phyloP scores from a whole-genome alignment of 2,888 invertebrate genomes.

The Pediacus dermestoides region DNA sequence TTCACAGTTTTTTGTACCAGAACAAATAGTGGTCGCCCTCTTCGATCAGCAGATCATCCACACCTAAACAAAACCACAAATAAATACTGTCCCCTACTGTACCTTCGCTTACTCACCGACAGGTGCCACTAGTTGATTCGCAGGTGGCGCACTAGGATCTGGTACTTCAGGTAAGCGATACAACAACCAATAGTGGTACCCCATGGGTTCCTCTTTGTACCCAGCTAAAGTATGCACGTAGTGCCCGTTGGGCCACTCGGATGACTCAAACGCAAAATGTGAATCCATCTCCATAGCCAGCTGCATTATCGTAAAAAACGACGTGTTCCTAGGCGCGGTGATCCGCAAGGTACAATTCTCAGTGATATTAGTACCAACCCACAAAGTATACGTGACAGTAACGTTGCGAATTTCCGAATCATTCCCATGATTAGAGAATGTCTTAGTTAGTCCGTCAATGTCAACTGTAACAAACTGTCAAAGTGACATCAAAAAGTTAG shows the following conservation, averaged over 20 bases:
- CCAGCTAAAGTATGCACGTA: conserved; percentile 84
- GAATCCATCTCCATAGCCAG: conserved; percentile 78
- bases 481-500: background rate
- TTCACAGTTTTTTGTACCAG: conserved; percentile 89
- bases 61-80: conserved; percentile 58
- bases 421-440: conserved; percentile 48
- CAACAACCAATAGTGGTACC: conserved; percentile 86
- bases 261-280: conserved; percentile 59
- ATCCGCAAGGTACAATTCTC: conserved; percentile 76
- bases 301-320: conserved; percentile 66
- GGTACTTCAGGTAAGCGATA: conserved; percentile 79
- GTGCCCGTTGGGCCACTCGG: conserved; percentile 90
- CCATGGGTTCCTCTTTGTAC: conserved; percentile 75
- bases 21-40: conserved; percentile 87
- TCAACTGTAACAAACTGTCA: conserved; percentile 38
- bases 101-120: conserved; percentile 66
- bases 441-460: conserved; percentile 45
- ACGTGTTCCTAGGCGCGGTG: conserved; percentile 68
- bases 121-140: conserved; percentile 82
- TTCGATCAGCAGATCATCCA: conserved; percentile 81
- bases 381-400: conserved; percentile 78
- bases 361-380: conserved; percentile 84
- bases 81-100: no score
- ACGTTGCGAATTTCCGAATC: conserved; percentile 67
- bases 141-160: conserved; percentile 76